Evolutionary conservation across 2,888 invertebrate species (phyloP).

Genomic region (Smittia aterrima): DNA sequence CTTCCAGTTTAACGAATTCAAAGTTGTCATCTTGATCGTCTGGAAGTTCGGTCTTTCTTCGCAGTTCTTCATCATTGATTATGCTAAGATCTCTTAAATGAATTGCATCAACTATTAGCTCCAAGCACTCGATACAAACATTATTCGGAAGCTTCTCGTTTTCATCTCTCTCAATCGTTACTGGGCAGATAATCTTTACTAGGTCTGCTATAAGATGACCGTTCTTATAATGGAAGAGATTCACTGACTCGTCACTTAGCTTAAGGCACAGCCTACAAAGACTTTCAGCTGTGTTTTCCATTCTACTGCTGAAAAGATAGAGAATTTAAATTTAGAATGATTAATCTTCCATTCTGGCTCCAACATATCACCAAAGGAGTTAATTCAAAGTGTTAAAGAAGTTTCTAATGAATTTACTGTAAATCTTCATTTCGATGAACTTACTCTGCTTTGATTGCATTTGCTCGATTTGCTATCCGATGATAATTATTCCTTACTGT

Average conservation of each 20-base stretch:
- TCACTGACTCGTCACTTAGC: neutral
- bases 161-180: neutral
- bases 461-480: neutral
- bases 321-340: no score
- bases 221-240: neutral
- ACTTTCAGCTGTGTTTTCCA: neutral
- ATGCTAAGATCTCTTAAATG: neutral
- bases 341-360: no score
- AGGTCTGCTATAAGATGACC: constrained; percentile 15
- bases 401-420: neutral
- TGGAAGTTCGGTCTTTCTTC: neutral
- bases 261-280: constrained; percentile 25
- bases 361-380: no score
- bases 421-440: neutral
- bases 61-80: neutral
- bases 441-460: constrained; percentile 11
- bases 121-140: neutral
- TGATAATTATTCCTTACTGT: neutral
- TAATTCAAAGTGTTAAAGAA: no score
- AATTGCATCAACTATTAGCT: neutral
- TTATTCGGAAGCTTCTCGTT: neutral
- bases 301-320: no score
- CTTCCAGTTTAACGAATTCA: neutral
- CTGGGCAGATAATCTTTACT: constrained; percentile 16
- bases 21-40: neutral